Evolutionary conservation across 2,888 invertebrate genomes (phyloP).

Genomic region (Emmelina monodactyla): DNA sequence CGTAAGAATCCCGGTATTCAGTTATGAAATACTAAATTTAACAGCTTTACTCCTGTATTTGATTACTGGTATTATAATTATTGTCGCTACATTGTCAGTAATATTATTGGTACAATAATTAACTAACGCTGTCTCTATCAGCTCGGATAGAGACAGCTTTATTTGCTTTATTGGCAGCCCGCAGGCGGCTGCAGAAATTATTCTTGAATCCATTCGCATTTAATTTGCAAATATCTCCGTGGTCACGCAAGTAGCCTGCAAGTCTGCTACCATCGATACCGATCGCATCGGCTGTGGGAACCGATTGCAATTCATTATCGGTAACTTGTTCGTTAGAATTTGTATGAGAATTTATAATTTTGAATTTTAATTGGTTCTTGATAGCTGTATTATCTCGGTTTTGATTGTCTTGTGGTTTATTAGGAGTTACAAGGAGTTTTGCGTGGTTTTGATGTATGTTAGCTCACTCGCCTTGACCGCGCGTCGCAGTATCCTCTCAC

Average conservation of each 20-base stretch:
- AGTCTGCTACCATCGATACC: constrained; percentile 20
- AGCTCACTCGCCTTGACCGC: constrained; percentile 58
- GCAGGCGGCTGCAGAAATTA: constrained; percentile 33
- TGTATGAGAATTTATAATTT: background rate
- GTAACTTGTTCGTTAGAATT: background rate
- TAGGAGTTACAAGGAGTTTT: no score
- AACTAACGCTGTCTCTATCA: constrained; percentile 29
- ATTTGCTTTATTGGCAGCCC: constrained; percentile 28
- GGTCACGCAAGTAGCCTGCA: constrained; percentile 28
- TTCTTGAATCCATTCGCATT: constrained; percentile 34
- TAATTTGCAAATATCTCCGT: constrained; percentile 44
- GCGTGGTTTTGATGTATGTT: constrained; percentile 19
- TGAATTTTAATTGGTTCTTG: background rate
- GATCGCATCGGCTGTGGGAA: constrained; percentile 1
- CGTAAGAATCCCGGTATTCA: no score
- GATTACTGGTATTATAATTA: no score
- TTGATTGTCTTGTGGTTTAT: no score
- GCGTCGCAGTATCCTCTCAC: constrained; percentile 24
- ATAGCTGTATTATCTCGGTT: no score
- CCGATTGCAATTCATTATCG: background rate
- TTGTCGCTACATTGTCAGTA: no score
- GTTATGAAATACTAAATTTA: no score
- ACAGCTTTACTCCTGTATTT: no score
- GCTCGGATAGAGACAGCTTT: constrained; percentile 30
- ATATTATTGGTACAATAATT: constrained; percentile 29